These are phyloP conservation scores for Cylas formicarius DNA, from an alignment of 1,140 invertebrate species.

Conservation along the genomic window DNA sequence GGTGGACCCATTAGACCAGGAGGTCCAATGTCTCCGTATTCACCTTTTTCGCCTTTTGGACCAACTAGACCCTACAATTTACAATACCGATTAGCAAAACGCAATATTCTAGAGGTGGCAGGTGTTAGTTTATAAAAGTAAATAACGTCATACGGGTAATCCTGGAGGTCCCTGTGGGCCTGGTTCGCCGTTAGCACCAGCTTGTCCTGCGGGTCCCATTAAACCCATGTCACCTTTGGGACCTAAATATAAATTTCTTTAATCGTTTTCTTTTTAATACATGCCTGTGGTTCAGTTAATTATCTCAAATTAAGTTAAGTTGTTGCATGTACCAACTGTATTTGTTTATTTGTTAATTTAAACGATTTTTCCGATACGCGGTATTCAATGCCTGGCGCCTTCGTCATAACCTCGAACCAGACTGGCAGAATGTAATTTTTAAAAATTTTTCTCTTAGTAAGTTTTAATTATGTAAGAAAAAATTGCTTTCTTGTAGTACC, in stretches of 20 bases:
- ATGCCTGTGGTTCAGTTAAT: too few species aligned
- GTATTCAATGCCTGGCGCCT: neutral
- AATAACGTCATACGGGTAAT: constrained; percentile 52
- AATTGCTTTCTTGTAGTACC: too few species aligned
- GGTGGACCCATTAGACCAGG: constrained; percentile 77
- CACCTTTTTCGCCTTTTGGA: constrained; percentile 82
- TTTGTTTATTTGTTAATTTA: too few species aligned
- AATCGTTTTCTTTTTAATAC: too few species aligned
- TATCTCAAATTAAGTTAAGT: too few species aligned
- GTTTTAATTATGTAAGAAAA: too few species aligned
- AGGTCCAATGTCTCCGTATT: constrained; percentile 85
- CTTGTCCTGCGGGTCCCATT: constrained; percentile 68
- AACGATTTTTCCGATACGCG: too few species aligned
- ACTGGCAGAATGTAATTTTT: neutral
- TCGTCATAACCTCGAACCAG: too few species aligned
- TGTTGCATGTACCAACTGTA: too few species aligned
- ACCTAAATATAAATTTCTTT: too few species aligned
- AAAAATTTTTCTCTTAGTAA: neutral
- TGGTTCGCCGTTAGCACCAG: constrained; percentile 73
- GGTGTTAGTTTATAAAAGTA: too few species aligned
- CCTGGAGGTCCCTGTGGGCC: constrained; percentile 82
- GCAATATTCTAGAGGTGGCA: too few species aligned
- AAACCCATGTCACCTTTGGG: constrained; percentile 51
- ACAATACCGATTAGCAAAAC: constrained; percentile 10
- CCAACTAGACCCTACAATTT: constrained; percentile 64